Conservation (phyloP, 2,888 invertebrate species). For the Eupithecia centaureata region DNA sequence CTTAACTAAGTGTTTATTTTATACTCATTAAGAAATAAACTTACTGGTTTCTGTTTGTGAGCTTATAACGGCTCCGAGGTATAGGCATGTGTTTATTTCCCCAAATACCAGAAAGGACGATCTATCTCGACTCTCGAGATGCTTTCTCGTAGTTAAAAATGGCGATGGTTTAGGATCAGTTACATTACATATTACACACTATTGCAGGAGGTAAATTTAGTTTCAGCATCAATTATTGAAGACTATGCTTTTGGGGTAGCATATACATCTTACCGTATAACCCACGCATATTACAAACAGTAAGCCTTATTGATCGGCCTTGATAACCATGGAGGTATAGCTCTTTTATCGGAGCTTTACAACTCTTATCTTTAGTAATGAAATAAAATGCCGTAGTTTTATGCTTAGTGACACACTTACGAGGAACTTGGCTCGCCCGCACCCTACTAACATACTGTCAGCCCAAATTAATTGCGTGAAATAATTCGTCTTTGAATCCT, state of each 20-base stretch:
- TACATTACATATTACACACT: no score
- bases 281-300: not conserved
- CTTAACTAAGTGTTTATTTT: no score
- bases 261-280: not conserved
- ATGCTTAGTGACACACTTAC: conserved; percentile 51
- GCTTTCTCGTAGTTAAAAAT: no score
- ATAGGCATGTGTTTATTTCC: not conserved
- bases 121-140: no score
- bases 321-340: not conserved
- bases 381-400: not conserved
- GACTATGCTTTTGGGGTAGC: no score
- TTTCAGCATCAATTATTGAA: no score
- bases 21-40: no score
- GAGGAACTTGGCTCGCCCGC: conserved; percentile 71
- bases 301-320: no score
- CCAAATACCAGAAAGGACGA: no score
- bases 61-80: not conserved
- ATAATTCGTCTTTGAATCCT: conserved; percentile 56
- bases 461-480: conserved; percentile 79
- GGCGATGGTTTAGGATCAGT: no score
- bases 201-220: no score
- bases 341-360: not conserved
- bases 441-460: conserved; percentile 68
- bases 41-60: not conserved
- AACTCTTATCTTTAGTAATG: not conserved